phyloP scores from a whole-genome alignment of 1,140 invertebrate species.

The Bradysia coprophila region DNA sequence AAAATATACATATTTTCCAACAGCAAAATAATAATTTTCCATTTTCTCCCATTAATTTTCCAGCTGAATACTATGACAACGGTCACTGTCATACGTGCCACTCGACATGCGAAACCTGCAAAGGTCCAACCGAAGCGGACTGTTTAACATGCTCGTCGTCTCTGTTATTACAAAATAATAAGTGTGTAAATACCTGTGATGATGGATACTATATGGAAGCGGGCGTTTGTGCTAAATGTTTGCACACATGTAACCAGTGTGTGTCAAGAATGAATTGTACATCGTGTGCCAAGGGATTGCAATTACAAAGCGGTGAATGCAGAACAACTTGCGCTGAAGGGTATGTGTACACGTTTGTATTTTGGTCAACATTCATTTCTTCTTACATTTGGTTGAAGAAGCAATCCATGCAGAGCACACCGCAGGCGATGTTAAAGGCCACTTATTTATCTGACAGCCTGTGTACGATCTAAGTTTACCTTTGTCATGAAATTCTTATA shows the following conservation, averaged over 20 bases:
- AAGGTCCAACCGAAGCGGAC: slow-evolving; percentile 39
- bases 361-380: not conserved
- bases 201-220: slow-evolving; percentile 48
- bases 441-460: too few species aligned
- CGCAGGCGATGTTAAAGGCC: too few species aligned
- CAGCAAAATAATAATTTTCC: too few species aligned
- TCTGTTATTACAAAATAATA: slow-evolving; percentile 41
- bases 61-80: slow-evolving; percentile 49
- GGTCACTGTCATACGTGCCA: slow-evolving; percentile 48
- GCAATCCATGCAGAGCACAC: too few species aligned
- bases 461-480: too few species aligned
- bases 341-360: slow-evolving; percentile 21
- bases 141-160: slow-evolving; percentile 48
- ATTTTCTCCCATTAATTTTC: not conserved
- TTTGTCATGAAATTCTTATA: too few species aligned
- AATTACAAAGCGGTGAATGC: slow-evolving; percentile 62
- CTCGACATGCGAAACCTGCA: slow-evolving; percentile 49
- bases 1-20: too few species aligned
- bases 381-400: too few species aligned
- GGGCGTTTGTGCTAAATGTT: slow-evolving; percentile 49
- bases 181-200: slow-evolving; percentile 52
- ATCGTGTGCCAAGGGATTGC: slow-evolving; percentile 45
- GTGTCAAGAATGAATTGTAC: slow-evolving; percentile 59
- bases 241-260: slow-evolving; percentile 59
- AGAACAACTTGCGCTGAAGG: slow-evolving; percentile 48